Percentiles rank a stretch among this genome's conserved stretches.
Evolutionary conservation across 2,888 invertebrate species (phyloP).

Genomic region (Epirrita christyi): DNA sequence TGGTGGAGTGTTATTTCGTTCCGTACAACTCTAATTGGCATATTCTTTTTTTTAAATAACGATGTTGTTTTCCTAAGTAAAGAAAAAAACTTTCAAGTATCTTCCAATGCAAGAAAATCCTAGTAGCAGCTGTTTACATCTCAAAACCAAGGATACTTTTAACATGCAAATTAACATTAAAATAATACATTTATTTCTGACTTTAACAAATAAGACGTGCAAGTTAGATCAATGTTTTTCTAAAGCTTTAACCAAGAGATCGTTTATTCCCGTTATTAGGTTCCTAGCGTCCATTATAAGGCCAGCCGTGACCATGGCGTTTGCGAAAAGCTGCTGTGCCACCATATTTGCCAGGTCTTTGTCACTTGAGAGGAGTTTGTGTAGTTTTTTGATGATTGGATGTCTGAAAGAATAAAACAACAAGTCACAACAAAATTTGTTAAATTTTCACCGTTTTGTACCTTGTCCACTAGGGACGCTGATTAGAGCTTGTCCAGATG

Average conservation of each 20-base stretch:
- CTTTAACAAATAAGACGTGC: background rate
- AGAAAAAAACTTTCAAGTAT: too few species aligned
- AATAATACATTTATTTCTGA: conserved; percentile 15
- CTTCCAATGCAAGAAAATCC: too few species aligned
- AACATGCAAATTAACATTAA: background rate
- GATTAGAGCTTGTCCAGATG: too few species aligned
- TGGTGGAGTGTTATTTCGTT: too few species aligned
- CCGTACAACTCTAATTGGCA: too few species aligned
- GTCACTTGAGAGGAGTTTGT: conserved; percentile 89
- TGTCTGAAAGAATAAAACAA: conserved; percentile 84
- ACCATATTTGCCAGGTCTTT: conserved; percentile 93
- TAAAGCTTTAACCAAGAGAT: conserved; percentile 91
- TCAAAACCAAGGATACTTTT: too few species aligned
- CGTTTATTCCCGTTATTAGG: conserved; percentile 94
- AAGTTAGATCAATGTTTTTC: conserved; percentile 86
- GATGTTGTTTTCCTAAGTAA: too few species aligned
- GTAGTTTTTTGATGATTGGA: conserved; percentile 94
- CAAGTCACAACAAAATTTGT: background rate
- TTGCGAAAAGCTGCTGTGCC: conserved; percentile 95
- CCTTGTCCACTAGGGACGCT: too few species aligned
- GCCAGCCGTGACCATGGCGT: conserved; percentile 98
- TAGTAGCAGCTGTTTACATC: too few species aligned
- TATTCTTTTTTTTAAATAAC: too few species aligned
- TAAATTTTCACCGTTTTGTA: too few species aligned
- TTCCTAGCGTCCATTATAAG: conserved; percentile 95